phyloP scores from a whole-genome alignment of 1,140 invertebrate species.

The Rhopalosiphum padi region DNA sequence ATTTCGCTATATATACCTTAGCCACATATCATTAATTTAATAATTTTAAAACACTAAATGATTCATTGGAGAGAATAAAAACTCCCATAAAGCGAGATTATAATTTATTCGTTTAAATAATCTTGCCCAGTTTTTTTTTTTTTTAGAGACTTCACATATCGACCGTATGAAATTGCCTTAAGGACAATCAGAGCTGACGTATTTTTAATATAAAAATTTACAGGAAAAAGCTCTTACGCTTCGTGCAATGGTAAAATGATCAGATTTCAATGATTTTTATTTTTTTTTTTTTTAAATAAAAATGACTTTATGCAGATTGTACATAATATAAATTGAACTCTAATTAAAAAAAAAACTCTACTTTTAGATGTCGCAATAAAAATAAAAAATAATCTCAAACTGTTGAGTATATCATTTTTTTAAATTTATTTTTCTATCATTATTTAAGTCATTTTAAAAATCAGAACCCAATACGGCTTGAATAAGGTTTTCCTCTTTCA shows the following conservation, averaged over 20 bases:
- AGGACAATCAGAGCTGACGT: not conserved
- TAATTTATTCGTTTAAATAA: conserved; percentile 1
- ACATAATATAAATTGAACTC: too few relatives aligned
- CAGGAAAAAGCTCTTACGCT: not conserved
- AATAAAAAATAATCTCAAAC: not conserved
- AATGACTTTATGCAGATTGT: not conserved
- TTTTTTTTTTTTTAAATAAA: not conserved
- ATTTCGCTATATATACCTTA: not conserved
- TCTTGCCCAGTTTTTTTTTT: not conserved
- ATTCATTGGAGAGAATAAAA: not conserved
- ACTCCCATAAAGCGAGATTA: not conserved
- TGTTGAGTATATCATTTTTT: not conserved
- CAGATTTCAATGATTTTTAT: not conserved
- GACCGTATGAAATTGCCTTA: not conserved
- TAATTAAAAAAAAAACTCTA: too few relatives aligned
- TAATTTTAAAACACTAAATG: not conserved
- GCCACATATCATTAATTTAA: not conserved
- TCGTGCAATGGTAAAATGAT: not conserved
- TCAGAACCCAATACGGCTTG: not conserved
- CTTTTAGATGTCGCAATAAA: not conserved
- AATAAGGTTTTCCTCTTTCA: not conserved
- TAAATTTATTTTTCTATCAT: not conserved
- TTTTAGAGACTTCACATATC: not conserved
- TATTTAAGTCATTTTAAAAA: not conserved
- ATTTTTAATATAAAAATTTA: not conserved